phyloP scores from a whole-genome alignment of 1,140 invertebrate genomes.

The Drosophila miranda region DNA sequence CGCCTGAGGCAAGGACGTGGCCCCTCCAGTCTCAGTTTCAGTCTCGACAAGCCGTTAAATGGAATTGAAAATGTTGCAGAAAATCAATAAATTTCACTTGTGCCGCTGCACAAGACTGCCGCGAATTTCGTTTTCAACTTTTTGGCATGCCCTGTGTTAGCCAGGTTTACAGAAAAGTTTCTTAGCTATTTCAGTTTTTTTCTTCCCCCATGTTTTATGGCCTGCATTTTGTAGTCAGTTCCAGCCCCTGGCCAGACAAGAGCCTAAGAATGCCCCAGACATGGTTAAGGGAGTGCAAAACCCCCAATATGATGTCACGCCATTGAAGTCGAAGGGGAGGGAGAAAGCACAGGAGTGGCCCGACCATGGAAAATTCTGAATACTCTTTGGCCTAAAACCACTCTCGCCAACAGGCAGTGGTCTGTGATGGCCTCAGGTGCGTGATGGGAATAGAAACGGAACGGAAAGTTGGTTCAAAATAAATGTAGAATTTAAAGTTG shows the following conservation, averaged over 20 bases:
- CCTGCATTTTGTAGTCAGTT: slow-evolving; percentile 12
- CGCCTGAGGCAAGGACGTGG: slow-evolving; percentile 22
- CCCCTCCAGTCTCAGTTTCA: background rate
- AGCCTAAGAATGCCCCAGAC: background rate
- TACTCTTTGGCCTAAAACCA: background rate
- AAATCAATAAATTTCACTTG: slow-evolving; percentile 53
- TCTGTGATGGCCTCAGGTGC: background rate
- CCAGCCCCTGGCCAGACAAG: background rate
- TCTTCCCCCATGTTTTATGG: slow-evolving; percentile 11
- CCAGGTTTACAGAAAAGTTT: background rate
- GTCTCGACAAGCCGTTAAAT: slow-evolving; percentile 28
- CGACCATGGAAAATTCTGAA: background rate
- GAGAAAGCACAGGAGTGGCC: slow-evolving; percentile 9
- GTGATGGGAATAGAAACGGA: slow-evolving; percentile 10
- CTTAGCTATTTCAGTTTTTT: slow-evolving; percentile 1
- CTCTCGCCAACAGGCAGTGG: too few species aligned
- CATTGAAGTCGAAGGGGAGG: background rate
- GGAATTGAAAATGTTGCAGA: slow-evolving; percentile 36
- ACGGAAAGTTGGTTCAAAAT: background rate
- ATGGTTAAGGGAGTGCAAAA: slow-evolving; percentile 6
- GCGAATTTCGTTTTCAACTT: background rate
- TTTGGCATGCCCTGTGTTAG: too few species aligned
- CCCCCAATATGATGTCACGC: slow-evolving; percentile 18
- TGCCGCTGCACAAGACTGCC: background rate
- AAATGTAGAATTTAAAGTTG: too few species aligned